Evolutionary conservation across 2,797 vertebrate species (phyloP).

Genomic region (Apogon hyalosoma): DNA sequence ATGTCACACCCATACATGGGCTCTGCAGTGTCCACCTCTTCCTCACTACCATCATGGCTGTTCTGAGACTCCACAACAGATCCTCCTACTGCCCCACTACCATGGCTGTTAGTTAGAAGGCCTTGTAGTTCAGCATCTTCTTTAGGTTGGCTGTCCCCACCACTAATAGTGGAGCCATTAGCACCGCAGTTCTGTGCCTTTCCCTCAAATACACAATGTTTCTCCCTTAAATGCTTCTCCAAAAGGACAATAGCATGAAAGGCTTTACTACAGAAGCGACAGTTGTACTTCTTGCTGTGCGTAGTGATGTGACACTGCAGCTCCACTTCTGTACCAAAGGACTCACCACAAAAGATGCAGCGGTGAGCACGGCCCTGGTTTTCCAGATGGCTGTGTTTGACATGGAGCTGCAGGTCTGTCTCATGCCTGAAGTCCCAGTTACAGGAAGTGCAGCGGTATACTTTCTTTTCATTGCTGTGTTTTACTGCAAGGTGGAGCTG

Average conservation of each 20-base stretch:
- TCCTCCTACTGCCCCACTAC: constrained; percentile 62
- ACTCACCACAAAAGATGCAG: constrained; percentile 98
- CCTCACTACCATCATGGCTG: constrained; percentile 94
- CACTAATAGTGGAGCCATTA: constrained; percentile 87
- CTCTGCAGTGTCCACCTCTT: constrained; percentile 94
- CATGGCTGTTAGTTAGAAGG: constrained; percentile 92
- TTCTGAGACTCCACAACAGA: constrained; percentile 88
- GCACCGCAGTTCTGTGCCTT: constrained; percentile 94
- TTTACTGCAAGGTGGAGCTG: constrained; percentile 98
- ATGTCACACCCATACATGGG: constrained; percentile 98
- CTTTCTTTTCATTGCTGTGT: constrained; percentile 98
- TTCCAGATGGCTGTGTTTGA: constrained; percentile 97
- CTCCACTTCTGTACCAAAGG: constrained; percentile 97
- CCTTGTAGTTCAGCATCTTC: constrained; percentile 94
- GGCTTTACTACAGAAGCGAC: constrained; percentile 98
- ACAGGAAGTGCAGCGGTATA: constrained; percentile 96
- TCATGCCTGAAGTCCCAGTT: constrained; percentile 98
- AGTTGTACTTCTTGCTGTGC: constrained; percentile 98
- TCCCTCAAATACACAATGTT: constrained; percentile 96
- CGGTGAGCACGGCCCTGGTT: constrained; percentile 95
- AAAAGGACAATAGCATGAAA: constrained; percentile 96
- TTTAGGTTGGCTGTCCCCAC: constrained; percentile 89
- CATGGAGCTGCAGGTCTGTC: constrained; percentile 94
- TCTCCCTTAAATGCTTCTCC: constrained; percentile 96
- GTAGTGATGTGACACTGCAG: constrained; percentile 99